Evolutionary conservation across 2,888 invertebrate species (phyloP).

Genomic region (Odontocerum albicorne): DNA sequence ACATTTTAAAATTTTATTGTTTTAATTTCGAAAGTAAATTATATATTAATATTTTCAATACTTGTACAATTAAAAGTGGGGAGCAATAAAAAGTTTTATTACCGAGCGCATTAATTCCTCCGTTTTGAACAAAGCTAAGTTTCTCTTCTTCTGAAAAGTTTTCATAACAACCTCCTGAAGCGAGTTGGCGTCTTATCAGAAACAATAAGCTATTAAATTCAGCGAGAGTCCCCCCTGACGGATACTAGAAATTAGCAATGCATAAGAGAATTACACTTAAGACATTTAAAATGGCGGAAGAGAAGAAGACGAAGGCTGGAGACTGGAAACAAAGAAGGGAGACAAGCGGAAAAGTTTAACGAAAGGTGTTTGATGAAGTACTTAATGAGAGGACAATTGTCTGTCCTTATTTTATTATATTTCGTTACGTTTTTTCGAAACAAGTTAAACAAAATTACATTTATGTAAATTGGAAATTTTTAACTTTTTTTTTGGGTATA

Average conservation of each 20-base stretch:
- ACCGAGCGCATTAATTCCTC: constrained; percentile 21
- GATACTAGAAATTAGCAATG: constrained; percentile 36
- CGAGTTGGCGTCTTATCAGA: constrained; percentile 34
- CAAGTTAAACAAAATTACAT: no score
- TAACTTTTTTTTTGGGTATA: no score
- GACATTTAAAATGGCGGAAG: constrained; percentile 35
- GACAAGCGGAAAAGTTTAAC: constrained; percentile 20
- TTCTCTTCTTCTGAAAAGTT: constrained; percentile 17
- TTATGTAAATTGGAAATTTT: no score
- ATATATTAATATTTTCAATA: no score
- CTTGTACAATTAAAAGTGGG: constrained; percentile 10
- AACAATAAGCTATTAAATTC: constrained; percentile 37
- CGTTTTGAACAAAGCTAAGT: constrained; percentile 23
- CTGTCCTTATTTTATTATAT: no score
- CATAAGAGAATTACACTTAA: constrained; percentile 36
- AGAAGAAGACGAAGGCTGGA: constrained; percentile 31
- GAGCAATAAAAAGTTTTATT: constrained; percentile 24
- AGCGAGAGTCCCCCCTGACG: constrained; percentile 31
- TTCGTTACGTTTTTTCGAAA: no score
- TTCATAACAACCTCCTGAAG: constrained; percentile 10
- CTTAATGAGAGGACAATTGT: constrained; percentile 31
- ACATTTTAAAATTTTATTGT: no score
- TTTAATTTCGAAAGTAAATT: no score
- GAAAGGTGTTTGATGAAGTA: constrained; percentile 36
- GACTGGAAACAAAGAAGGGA: constrained; percentile 23